A percentile compares a stretch with the other conserved stretches of the same genome.
Conservation (phyloP, 2,113 vertebrate species). For the Zootoca vivipara region DNA sequence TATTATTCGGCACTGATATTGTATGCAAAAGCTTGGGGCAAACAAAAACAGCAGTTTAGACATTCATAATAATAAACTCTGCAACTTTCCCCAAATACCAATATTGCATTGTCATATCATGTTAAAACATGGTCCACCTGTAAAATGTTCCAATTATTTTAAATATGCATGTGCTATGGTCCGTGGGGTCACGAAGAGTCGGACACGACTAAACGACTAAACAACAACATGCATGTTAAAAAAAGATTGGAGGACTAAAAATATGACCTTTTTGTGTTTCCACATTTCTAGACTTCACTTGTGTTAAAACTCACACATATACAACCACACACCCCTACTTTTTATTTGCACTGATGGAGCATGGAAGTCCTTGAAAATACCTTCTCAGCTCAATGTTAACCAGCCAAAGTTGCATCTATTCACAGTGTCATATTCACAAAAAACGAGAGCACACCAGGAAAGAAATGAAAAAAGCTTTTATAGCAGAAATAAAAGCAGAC, state of each 20-base stretch:
- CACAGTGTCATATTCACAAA: neutral
- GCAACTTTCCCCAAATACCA: neutral
- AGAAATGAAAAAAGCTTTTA: neutral
- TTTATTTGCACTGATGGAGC: neutral
- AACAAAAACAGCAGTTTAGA: neutral
- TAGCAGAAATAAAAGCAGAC: neutral
- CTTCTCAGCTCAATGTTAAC: neutral
- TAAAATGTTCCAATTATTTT: neutral
- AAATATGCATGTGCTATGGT: neutral
- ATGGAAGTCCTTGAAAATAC: neutral
- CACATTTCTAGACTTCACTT: neutral
- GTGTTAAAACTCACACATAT: rapidly evolving
- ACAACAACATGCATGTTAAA: too few relatives aligned
- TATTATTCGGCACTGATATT: neutral
- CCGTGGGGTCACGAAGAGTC: too few relatives aligned
- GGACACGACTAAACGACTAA: too few relatives aligned
- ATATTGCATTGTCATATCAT: neutral
- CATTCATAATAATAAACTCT: neutral
- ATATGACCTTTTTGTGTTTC: neutral
- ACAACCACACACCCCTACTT: too few relatives aligned
- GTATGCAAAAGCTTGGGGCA: neutral
- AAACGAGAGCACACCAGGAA: rapidly evolving
- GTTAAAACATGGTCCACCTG: neutral
- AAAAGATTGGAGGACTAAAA: neutral
- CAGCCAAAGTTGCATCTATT: neutral